Conservation (phyloP, 1,140 invertebrate genomes). For the Tetragnatha versicolor region DNA sequence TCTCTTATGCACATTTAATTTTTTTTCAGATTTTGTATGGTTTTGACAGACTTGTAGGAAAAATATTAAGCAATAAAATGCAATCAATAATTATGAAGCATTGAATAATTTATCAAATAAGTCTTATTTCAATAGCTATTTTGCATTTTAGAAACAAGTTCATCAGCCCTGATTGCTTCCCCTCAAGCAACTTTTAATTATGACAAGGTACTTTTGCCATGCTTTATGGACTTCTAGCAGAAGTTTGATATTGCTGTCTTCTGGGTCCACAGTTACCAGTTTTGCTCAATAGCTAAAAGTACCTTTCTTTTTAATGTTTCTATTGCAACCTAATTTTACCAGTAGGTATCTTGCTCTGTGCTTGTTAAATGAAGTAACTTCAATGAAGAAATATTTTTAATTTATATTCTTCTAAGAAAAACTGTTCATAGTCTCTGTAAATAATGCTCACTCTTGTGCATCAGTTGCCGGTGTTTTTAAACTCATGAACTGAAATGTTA, state of each 20-base stretch:
- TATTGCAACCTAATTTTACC: slow-evolving; percentile 20
- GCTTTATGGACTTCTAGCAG: slow-evolving; percentile 26
- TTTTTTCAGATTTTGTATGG: too few relatives aligned
- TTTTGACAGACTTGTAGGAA: too few relatives aligned
- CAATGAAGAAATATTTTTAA: slow-evolving; percentile 43
- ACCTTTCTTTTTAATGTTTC: slow-evolving; percentile 35
- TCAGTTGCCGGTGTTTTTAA: too few relatives aligned
- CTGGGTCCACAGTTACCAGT: slow-evolving; percentile 5
- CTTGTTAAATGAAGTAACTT: slow-evolving; percentile 19
- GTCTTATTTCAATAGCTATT: neutral
- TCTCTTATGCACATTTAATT: too few relatives aligned
- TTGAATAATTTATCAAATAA: too few relatives aligned
- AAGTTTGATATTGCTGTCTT: slow-evolving; percentile 5
- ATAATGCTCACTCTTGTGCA: slow-evolving; percentile 13
- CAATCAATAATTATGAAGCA: too few relatives aligned
- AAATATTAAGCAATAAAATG: too few relatives aligned
- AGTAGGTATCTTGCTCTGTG: slow-evolving; percentile 21
- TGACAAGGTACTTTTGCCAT: slow-evolving; percentile 17
- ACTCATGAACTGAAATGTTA: too few relatives aligned
- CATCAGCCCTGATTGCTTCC: slow-evolving; percentile 6
- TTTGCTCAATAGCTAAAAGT: slow-evolving; percentile 39
- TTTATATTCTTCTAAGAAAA: slow-evolving; percentile 46
- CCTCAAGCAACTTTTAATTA: neutral
- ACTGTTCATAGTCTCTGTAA: slow-evolving; percentile 33
- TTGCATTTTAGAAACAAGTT: neutral